Evolutionary conservation across 2,113 vertebrate species (phyloP).

Genomic region (Ovis canadensis): DNA sequence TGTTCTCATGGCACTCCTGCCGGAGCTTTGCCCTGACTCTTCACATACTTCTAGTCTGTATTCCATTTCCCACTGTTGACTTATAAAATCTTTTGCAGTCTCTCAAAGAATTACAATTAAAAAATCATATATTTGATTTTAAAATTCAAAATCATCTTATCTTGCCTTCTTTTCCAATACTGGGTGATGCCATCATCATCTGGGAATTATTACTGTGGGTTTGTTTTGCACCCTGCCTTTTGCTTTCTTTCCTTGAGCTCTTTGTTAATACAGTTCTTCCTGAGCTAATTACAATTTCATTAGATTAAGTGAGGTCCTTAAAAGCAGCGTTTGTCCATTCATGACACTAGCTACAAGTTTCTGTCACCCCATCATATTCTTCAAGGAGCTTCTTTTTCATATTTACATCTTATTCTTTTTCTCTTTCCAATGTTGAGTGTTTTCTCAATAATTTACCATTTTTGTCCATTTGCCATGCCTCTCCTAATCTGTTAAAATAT

Average conservation of each 20-base stretch:
- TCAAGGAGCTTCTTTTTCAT: not conserved
- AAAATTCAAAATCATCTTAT: not conserved
- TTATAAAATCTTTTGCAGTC: not conserved
- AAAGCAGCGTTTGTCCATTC: not conserved
- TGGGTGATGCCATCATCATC: too few relatives aligned
- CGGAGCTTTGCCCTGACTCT: not conserved
- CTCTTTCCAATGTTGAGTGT: not conserved
- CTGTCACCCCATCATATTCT: not conserved
- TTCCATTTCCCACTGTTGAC: too few relatives aligned
- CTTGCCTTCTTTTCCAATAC: not conserved
- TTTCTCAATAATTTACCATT: not conserved
- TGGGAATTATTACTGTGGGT: not conserved
- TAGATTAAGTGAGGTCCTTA: not conserved
- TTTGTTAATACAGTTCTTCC: not conserved
- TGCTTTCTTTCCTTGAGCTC: not conserved
- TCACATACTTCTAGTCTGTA: not conserved
- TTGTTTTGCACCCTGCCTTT: not conserved
- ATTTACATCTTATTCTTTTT: not conserved
- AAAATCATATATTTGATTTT: not conserved
- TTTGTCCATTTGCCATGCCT: constrained; percentile 24
- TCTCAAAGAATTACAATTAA: not conserved
- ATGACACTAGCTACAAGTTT: not conserved
- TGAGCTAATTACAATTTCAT: not conserved
- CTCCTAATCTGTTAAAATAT: constrained; percentile 54
- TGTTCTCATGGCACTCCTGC: not conserved